phyloP scores from a whole-genome alignment of 2,888 invertebrate genomes.

The Volucella bombylans region DNA sequence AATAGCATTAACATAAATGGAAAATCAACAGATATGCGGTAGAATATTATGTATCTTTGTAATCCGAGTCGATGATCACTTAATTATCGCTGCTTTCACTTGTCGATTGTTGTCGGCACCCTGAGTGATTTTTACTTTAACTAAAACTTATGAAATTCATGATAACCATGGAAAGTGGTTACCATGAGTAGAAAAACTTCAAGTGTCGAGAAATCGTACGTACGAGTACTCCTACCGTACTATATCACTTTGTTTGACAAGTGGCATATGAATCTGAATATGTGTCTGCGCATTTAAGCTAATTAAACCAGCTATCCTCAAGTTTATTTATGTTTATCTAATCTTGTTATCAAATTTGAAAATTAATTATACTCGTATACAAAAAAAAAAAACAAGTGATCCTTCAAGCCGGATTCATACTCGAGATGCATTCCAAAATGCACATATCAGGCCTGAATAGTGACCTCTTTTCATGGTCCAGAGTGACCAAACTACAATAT shows the following conservation, averaged over 20 bases:
- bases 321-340: no score
- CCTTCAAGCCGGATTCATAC: conserved; percentile 16
- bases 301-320: no score
- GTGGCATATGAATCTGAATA: no score
- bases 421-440: not conserved
- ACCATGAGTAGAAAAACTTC: not conserved
- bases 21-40: conserved; percentile 27
- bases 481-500: no score
- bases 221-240: no score
- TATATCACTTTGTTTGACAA: no score
- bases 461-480: no score
- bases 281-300: no score
- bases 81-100: conserved; percentile 69
- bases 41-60: not conserved
- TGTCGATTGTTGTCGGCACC: not conserved
- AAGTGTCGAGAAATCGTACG: not conserved
- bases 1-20: conserved; percentile 35
- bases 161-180: conserved; percentile 20
- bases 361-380: no score
- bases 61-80: conserved; percentile 50
- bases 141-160: conserved; percentile 1
- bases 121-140: not conserved
- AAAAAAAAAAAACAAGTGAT: not conserved
- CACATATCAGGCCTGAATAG: not conserved
- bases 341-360: no score